phyloP scores from a whole-genome alignment of 1,140 invertebrate species.

The Cepaea nemoralis region DNA sequence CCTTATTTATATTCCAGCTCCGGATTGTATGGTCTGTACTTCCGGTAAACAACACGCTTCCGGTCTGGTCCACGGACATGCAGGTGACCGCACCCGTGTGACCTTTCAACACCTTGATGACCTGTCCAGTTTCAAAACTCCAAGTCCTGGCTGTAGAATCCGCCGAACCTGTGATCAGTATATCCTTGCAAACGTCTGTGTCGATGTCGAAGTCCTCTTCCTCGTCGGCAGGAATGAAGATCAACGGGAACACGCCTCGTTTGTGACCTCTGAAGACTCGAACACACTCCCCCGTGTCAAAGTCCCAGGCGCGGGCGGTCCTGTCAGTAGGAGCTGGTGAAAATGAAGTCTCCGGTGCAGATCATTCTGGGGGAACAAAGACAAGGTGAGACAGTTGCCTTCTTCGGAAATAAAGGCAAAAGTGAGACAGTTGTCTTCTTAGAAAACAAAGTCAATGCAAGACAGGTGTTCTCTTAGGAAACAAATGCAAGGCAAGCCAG shows the following conservation, averaged over 20 bases:
- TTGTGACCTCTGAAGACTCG: slow-evolving; percentile 74
- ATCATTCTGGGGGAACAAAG: slow-evolving; percentile 68
- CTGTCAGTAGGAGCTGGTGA: slow-evolving; percentile 75
- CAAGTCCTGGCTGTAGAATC: slow-evolving; percentile 74
- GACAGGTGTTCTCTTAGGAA: no score
- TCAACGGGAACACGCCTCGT: slow-evolving; percentile 74
- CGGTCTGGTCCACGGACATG: slow-evolving; percentile 72
- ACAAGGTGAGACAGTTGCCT: no score
- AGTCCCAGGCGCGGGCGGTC: slow-evolving; percentile 75
- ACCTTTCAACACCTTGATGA: slow-evolving; percentile 71
- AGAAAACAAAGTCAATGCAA: no score
- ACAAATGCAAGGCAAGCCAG: no score
- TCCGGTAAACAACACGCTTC: slow-evolving; percentile 73
- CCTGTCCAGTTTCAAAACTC: slow-evolving; percentile 73
- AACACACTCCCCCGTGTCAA: slow-evolving; percentile 72
- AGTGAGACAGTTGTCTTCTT: no score
- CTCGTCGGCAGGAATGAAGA: slow-evolving; percentile 73
- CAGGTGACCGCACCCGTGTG: slow-evolving; percentile 74
- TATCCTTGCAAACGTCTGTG: slow-evolving; percentile 66
- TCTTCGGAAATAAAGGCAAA: no score
- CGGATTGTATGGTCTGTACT: slow-evolving; percentile 73
- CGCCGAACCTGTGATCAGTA: slow-evolving; percentile 74
- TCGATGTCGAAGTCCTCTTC: slow-evolving; percentile 55
- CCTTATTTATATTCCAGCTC: slow-evolving; percentile 74
- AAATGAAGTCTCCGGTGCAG: slow-evolving; percentile 75